Percentiles rank a stretch among this genome's conserved stretches.
These are phyloP conservation scores for Aphis gossypii DNA, from an alignment of 1,140 invertebrate species.

Conservation along the genomic window DNA sequence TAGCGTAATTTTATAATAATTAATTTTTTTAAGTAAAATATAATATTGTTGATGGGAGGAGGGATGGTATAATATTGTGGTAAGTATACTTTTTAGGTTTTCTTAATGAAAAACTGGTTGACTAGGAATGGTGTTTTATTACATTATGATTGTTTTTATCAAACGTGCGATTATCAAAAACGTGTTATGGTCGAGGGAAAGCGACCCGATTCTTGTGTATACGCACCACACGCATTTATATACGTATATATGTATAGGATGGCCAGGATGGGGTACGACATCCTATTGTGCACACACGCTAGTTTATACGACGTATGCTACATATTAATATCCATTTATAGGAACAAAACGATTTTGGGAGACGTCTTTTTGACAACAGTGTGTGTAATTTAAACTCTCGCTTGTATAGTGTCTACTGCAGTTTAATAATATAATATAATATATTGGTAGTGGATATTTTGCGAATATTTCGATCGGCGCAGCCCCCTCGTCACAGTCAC, in stretches of 20 bases:
- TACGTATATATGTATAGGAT: neutral
- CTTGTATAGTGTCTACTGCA: neutral
- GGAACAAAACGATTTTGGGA: neutral
- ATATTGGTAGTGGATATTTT: neutral
- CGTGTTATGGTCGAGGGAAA: neutral
- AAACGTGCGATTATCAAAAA: neutral
- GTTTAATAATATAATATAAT: neutral
- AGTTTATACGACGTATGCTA: neutral
- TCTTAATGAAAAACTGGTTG: neutral
- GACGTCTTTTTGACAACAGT: neutral
- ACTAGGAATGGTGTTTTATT: neutral
- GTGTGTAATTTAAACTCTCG: neutral
- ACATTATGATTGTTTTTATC: neutral
- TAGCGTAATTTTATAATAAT: neutral
- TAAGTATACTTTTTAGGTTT: neutral
- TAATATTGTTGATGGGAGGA: neutral
- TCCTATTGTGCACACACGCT: neutral
- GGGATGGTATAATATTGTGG: neutral
- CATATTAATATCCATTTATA: neutral
- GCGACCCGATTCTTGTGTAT: constrained; percentile 5
- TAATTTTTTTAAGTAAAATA: neutral
- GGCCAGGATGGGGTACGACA: neutral
- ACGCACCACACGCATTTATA: neutral
- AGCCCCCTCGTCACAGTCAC: too few species aligned
- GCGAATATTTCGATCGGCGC: neutral